Evolutionary conservation across 2,888 invertebrate species (phyloP).

Genomic region (Sesamia inferens): DNA sequence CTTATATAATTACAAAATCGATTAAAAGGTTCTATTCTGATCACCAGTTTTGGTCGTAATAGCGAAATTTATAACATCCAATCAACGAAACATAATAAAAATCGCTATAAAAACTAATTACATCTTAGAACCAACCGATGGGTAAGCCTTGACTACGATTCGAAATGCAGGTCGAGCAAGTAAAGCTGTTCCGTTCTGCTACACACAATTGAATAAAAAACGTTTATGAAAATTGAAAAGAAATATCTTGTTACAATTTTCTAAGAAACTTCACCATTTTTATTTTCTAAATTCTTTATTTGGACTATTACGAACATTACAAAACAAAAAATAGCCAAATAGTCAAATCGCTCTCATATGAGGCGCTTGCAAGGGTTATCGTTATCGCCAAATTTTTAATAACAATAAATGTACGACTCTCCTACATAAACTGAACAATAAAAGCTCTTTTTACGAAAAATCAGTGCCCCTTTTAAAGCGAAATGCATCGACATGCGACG

Average conservation of each 20-base stretch:
- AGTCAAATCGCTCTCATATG: neutral
- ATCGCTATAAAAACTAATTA: conserved; percentile 67
- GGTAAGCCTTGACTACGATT: conserved; percentile 59
- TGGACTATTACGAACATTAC: too few relatives aligned
- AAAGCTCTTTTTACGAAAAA: neutral
- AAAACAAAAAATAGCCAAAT: neutral
- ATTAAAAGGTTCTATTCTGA: conserved; percentile 59
- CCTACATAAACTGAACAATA: neutral
- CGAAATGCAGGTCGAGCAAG: conserved; percentile 52
- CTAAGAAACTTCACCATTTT: neutral
- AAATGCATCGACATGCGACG: conserved; percentile 6
- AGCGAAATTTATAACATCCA: conserved; percentile 66
- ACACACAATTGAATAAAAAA: conserved; percentile 11
- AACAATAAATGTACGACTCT: too few relatives aligned
- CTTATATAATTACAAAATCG: conserved; percentile 49
- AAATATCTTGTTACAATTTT: neutral
- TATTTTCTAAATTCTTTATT: neutral
- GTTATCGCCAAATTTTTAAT: neutral
- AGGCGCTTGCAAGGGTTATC: neutral
- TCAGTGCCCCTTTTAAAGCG: neutral
- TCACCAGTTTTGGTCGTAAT: conserved; percentile 59
- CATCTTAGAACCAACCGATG: conserved; percentile 57
- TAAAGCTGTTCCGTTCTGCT: conserved; percentile 37
- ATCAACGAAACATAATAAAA: conserved; percentile 67
- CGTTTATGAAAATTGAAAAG: neutral